These are phyloP conservation scores for Oxytorus armatus DNA, from an alignment of 2,888 invertebrate genomes.

Conservation along the genomic window DNA sequence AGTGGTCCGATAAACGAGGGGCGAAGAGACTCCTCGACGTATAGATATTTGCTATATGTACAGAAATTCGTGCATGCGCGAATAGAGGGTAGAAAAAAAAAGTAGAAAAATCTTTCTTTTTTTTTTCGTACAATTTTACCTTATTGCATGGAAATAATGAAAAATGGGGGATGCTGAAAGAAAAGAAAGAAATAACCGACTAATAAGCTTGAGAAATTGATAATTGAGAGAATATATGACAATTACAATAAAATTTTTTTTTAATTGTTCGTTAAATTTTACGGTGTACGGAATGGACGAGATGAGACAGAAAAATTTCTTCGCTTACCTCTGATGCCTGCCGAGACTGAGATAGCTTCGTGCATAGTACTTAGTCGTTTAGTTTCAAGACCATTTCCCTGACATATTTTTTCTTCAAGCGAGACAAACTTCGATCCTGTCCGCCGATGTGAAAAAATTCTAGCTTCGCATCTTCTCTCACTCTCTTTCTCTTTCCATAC, in stretches of 20 bases:
- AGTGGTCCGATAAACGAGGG: conserved; percentile 65
- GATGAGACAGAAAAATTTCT: not conserved
- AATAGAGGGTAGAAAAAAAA: not conserved
- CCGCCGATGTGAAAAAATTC: conserved; percentile 40
- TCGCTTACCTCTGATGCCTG: conserved; percentile 48
- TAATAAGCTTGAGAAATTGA: not conserved
- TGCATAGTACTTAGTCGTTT: conserved; percentile 48
- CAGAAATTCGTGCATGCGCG: conserved; percentile 39
- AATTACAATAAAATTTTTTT: no score
- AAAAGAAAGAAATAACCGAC: not conserved
- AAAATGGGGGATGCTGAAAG: not conserved
- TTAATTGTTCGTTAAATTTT: not conserved
- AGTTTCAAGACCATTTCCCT: conserved; percentile 31
- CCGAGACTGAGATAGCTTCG: conserved; percentile 39
- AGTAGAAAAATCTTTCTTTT: not conserved
- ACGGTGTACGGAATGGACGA: not conserved
- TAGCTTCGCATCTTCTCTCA: not conserved
- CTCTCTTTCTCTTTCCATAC: not conserved
- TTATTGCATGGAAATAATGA: not conserved
- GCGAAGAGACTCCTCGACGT: conserved; percentile 36
- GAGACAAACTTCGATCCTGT: conserved; percentile 45
- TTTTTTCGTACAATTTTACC: not conserved
- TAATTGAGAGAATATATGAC: no score
- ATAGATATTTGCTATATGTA: conserved; percentile 26
- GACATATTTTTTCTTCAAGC: conserved; percentile 4